Conservation (phyloP, 2,113 vertebrate species). For the Hyaena hyaena region DNA sequence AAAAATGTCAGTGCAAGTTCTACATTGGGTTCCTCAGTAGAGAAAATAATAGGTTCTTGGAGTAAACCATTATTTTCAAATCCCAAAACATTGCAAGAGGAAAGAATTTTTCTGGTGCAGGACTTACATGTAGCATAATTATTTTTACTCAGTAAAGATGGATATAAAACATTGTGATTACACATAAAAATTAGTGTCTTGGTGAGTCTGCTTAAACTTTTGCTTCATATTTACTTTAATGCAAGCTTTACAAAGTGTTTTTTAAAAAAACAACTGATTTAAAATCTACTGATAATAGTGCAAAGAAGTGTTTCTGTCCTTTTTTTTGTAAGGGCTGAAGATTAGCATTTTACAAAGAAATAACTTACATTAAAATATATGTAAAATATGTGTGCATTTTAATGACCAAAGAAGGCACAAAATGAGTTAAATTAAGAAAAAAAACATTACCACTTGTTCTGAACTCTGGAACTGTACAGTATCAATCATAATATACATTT, state of each 20-base stretch:
- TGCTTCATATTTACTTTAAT: slow-evolving; percentile 60
- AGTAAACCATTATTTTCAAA: slow-evolving; percentile 68
- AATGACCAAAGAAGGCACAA: slow-evolving; percentile 84
- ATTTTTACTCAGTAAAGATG: slow-evolving; percentile 69
- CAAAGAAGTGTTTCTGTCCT: slow-evolving; percentile 76
- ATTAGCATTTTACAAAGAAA: slow-evolving; percentile 72
- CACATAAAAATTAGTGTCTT: slow-evolving; percentile 67
- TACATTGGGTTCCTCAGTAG: slow-evolving; percentile 63
- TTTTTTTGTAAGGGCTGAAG: slow-evolving; percentile 71
- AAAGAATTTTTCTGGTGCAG: slow-evolving; percentile 62
- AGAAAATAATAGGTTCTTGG: slow-evolving; percentile 69
- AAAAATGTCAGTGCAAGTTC: slow-evolving; percentile 82
- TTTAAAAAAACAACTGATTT: slow-evolving; percentile 40
- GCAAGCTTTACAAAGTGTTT: background rate
- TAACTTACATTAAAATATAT: slow-evolving; percentile 72
- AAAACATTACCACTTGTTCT: slow-evolving; percentile 74
- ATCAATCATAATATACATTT: slow-evolving; percentile 74
- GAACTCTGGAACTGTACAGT: slow-evolving; percentile 82
- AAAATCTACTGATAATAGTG: slow-evolving; percentile 76
- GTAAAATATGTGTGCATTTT: slow-evolving; percentile 61
- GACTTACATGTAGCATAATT: slow-evolving; percentile 22
- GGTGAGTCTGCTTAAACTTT: slow-evolving; percentile 60
- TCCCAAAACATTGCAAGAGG: slow-evolving; percentile 36
- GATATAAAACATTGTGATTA: slow-evolving; percentile 79
- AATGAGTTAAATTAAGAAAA: slow-evolving; percentile 80